A percentile compares a stretch with the other conserved stretches of the same genome.
These are phyloP conservation scores for Oxyruncus cristatus DNA, from an alignment of 2,113 vertebrate genomes.

Conservation along the genomic window DNA sequence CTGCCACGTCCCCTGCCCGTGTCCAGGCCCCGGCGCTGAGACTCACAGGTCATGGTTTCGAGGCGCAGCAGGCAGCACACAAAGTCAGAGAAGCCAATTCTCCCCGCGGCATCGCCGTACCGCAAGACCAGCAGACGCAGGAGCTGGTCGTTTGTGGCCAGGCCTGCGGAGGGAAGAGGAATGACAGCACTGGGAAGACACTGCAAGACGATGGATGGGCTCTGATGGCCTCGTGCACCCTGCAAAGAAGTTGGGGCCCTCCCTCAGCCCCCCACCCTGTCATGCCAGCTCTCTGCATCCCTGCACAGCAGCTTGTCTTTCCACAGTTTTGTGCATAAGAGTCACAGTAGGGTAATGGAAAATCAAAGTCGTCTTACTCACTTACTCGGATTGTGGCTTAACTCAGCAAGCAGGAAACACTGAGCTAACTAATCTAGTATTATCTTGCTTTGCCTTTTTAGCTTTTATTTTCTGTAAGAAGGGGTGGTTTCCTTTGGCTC, in stretches of 20 bases:
- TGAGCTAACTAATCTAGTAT: background rate
- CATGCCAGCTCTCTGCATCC: background rate
- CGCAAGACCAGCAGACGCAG: constrained; percentile 61
- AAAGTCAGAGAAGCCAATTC: constrained; percentile 67
- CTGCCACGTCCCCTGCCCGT: fast-evolving
- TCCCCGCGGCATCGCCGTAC: background rate
- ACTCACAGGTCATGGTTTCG: constrained; percentile 73
- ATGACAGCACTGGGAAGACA: fast-evolving
- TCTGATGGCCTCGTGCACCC: background rate
- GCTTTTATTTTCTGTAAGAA: background rate
- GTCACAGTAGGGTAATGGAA: fast-evolving
- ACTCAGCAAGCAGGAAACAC: background rate
- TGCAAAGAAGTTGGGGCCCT: background rate
- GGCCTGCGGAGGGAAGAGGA: background rate
- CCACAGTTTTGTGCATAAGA: background rate
- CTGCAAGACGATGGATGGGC: fast-evolving
- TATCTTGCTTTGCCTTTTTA: background rate
- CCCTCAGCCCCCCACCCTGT: too few species aligned
- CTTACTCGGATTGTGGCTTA: background rate
- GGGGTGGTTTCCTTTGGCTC: background rate
- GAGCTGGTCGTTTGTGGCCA: background rate
- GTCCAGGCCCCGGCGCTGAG: fast-evolving
- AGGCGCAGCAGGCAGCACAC: constrained; percentile 73
- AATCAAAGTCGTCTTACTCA: background rate
- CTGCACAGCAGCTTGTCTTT: background rate